Evolutionary conservation across 2,797 vertebrate species (phyloP), one percentile per base, ranked within the genome.

Genomic region (Gymnothorax reevesii): DNA sequence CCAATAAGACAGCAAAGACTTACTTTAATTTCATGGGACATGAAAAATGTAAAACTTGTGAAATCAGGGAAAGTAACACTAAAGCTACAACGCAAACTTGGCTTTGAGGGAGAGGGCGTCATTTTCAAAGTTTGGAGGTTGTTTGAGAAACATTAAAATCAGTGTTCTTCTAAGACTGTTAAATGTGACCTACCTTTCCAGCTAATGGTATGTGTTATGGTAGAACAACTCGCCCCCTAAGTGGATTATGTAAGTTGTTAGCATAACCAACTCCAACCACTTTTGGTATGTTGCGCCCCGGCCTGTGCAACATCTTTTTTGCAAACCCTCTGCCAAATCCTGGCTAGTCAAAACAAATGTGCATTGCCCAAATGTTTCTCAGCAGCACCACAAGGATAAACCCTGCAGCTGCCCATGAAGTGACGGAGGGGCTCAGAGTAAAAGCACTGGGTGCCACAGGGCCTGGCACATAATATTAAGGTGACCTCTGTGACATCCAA

Each of bases 401-500:
- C 54, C n/a, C n/a, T 42, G 62, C 42, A 84, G 59, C 27, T 84
- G 83, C 62, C 42, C 60, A n/a, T 22, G n/a, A n/a, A 66, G 42
- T 10, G 60, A 60, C 59, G 52, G 25, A 59, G 8, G 10, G 84
- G 57, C 52, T 75, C 60, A 59, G 33, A 25, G 84, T 57, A 49
- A 77, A 71, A 71, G 5, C 69, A 90, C 87, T 89, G 89, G 86
- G 84, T 84, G 85, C 55, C 80, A 87, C 79, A 22, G 64, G 60
- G 25, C 17, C 82, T 33, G n/a, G 25, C 25, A 8, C 85, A 89
- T 87, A 89, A 91, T 22, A 66, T 7, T 22, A 69, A 89, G 90
- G 87, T 90, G 87, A 88, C 90, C 89, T 89, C 87, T 86, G 89
- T 87, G 87, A 87, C 85, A 87, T 89, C 90, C n/a, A 83, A 82